Evolutionary conservation across 1,140 invertebrate species (phyloP).

Genomic region (Babylonia areolata): DNA sequence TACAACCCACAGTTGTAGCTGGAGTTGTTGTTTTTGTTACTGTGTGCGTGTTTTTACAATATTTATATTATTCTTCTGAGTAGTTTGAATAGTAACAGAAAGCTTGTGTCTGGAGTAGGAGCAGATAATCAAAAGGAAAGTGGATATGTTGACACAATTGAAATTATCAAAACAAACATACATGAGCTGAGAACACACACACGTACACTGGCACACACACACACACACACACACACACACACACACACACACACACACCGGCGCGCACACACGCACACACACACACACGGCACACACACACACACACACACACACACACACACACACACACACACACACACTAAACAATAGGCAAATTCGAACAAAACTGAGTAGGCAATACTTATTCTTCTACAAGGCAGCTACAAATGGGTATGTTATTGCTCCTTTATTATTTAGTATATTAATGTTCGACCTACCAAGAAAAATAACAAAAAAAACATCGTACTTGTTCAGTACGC

Average conservation of each 20-base stretch:
- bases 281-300: conserved; percentile 17
- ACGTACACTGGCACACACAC: conserved; percentile 48
- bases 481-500: no score
- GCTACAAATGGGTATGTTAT: no score
- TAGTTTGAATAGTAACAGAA: conserved; percentile 3
- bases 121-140: conserved; percentile 59
- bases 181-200: conserved; percentile 64
- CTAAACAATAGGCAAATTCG: no score
- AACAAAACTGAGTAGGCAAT: no score
- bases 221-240: background rate
- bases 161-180: conserved; percentile 54
- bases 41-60: no score
- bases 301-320: conserved; percentile 21
- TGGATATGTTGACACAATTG: conserved; percentile 51
- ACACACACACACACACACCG: background rate
- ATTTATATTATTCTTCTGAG: background rate
- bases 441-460: no score
- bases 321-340: conserved; percentile 15
- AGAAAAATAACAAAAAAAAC: no score
- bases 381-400: no score
- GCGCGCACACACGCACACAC: background rate
- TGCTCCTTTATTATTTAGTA: no score
- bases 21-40: no score
- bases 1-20: no score
- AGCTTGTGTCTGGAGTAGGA: conserved; percentile 60